Evolutionary conservation across 2,797 vertebrate genomes (phyloP).

Genomic region (Eulemur mongoz): DNA sequence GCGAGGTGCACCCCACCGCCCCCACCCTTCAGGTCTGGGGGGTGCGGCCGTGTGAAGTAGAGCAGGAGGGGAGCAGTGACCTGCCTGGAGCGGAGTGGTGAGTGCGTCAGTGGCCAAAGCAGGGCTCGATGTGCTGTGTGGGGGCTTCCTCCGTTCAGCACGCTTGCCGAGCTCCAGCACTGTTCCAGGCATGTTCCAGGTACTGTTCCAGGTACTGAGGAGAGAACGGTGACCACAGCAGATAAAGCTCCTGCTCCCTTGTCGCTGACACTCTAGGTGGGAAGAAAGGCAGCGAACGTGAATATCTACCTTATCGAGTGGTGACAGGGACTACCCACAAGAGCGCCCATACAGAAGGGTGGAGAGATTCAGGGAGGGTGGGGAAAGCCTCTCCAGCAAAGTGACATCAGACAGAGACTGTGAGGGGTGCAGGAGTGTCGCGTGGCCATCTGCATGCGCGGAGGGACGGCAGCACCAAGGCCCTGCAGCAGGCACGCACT

Average conservation of each 20-base stretch:
- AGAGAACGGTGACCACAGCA: background rate
- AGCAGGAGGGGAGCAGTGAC: no score
- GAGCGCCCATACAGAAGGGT: accelerated
- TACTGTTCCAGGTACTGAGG: background rate
- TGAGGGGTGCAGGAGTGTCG: background rate
- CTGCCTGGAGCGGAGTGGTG: background rate
- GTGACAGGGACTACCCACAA: background rate
- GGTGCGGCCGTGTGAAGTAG: background rate
- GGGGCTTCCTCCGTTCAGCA: no score
- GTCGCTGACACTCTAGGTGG: background rate
- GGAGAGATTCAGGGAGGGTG: background rate
- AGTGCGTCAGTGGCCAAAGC: background rate
- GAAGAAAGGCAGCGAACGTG: background rate
- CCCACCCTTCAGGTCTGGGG: background rate
- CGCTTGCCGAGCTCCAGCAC: background rate
- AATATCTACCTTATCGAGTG: background rate
- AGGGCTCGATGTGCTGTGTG: background rate
- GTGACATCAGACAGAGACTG: background rate
- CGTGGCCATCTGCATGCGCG: accelerated
- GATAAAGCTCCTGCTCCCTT: background rate
- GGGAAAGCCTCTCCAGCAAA: background rate
- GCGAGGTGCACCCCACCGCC: accelerated
- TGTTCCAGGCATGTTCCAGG: background rate
- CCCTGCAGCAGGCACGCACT: accelerated
- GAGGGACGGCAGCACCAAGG: background rate